These are phyloP conservation scores for Virgularia gustaviana DNA, from an alignment of 92 coral and sea anemone species.

Conservation along the genomic window DNA sequence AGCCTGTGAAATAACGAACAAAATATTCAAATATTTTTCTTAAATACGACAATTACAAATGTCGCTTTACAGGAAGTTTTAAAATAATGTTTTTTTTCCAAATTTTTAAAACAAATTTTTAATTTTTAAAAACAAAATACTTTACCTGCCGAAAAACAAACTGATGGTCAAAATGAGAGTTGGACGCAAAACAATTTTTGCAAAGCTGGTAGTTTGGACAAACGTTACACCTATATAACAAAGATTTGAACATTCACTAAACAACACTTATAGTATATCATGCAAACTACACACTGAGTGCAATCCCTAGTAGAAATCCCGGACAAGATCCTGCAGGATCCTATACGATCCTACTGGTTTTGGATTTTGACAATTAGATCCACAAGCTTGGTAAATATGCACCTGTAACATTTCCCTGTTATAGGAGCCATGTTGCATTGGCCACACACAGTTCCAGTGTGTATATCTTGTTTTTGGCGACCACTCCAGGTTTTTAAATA, in stretches of 20 bases:
- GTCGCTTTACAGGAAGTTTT: too few species aligned
- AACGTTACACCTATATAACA: conserved; percentile 68
- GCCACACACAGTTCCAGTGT: conserved; percentile 81
- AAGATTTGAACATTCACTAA: background rate
- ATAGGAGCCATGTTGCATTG: conserved; percentile 78
- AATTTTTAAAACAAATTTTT: too few species aligned
- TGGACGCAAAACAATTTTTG: conserved; percentile 77
- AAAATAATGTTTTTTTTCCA: too few species aligned
- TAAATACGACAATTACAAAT: too few species aligned
- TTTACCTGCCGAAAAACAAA: conserved; percentile 89
- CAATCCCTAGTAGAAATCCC: too few species aligned
- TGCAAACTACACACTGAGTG: background rate
- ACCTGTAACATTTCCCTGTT: conserved; percentile 95
- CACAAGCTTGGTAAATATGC: too few species aligned
- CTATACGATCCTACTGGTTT: too few species aligned
- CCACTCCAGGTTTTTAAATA: conserved; percentile 78
- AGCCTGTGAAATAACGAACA: too few species aligned
- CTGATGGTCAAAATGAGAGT: conserved; percentile 79
- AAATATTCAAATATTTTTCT: too few species aligned
- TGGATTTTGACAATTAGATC: too few species aligned
- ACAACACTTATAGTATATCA: background rate
- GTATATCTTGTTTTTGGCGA: conserved; percentile 83
- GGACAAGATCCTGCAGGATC: too few species aligned
- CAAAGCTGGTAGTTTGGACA: conserved; percentile 92
- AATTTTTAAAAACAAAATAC: too few species aligned